These are phyloP conservation scores for Dolichopus griseipennis DNA, from an alignment of 2,888 invertebrate genomes.

Conservation along the genomic window DNA sequence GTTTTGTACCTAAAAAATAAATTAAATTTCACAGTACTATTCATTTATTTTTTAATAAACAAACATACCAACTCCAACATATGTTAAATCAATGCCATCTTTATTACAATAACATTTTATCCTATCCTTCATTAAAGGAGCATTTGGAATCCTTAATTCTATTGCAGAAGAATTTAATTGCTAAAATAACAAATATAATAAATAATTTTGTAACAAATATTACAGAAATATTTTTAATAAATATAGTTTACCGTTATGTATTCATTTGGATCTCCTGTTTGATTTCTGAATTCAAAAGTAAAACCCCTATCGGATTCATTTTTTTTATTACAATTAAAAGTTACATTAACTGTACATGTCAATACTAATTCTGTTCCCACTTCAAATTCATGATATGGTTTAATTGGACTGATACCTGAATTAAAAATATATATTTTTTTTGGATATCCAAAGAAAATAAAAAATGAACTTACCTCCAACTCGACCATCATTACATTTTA, in stretches of 20 bases:
- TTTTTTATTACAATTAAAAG: neutral
- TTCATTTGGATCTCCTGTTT: neutral
- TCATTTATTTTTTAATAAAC: too few species aligned
- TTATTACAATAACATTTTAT: neutral
- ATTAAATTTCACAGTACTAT: neutral
- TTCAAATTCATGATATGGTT: neutral
- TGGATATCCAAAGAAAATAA: neutral
- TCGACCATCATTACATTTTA: neutral
- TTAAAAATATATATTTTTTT: neutral
- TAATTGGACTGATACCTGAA: neutral
- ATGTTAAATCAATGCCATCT: neutral
- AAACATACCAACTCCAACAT: neutral
- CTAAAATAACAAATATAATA: neutral
- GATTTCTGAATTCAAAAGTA: neutral
- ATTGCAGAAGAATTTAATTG: neutral
- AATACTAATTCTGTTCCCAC: neutral
- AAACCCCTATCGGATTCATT: neutral
- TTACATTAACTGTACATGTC: neutral
- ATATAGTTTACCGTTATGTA: neutral
- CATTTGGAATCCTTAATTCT: neutral
- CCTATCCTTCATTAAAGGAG: neutral
- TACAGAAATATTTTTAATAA: neutral
- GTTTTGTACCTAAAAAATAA: constrained; percentile 44
- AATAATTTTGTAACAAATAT: neutral
- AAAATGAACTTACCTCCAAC: neutral